These are phyloP conservation scores for Plotosus lineatus DNA, from an alignment of 2,113 vertebrate genomes.

Conservation along the genomic window DNA sequence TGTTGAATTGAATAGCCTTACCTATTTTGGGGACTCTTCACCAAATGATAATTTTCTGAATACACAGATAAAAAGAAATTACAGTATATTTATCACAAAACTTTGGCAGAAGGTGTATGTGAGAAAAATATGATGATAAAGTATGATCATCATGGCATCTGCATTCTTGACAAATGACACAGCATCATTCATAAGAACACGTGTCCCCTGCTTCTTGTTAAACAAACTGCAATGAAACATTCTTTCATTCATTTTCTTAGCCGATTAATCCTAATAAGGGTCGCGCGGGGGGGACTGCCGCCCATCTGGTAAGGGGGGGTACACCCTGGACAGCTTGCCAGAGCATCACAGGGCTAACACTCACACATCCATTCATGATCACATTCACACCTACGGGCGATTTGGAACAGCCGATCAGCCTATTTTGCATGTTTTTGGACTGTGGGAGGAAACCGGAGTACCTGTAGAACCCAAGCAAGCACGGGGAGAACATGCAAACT, in stretches of 20 bases:
- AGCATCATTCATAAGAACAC: background rate
- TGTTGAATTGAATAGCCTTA: constrained; percentile 64
- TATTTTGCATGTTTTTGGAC: too few relatives aligned
- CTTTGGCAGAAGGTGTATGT: background rate
- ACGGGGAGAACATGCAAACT: too few relatives aligned
- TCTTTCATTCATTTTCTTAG: background rate
- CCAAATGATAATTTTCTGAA: constrained; percentile 87
- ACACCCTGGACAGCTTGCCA: too few relatives aligned
- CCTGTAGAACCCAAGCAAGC: too few relatives aligned
- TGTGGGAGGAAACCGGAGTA: too few relatives aligned
- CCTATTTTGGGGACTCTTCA: constrained; percentile 92
- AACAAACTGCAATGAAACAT: background rate
- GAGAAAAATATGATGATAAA: background rate
- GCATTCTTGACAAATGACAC: background rate
- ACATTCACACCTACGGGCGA: too few relatives aligned
- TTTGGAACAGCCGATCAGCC: too few relatives aligned
- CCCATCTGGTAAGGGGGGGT: too few relatives aligned
- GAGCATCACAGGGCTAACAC: too few relatives aligned
- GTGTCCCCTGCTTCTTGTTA: background rate
- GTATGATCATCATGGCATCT: background rate
- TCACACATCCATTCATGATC: too few relatives aligned
- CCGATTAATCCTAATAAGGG: background rate
- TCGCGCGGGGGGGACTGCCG: too few relatives aligned
- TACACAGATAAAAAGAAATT: constrained; percentile 46
- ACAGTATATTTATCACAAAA: background rate